Conservation (phyloP, 2,888 invertebrate genomes). For the Drosophila subquinaria region DNA sequence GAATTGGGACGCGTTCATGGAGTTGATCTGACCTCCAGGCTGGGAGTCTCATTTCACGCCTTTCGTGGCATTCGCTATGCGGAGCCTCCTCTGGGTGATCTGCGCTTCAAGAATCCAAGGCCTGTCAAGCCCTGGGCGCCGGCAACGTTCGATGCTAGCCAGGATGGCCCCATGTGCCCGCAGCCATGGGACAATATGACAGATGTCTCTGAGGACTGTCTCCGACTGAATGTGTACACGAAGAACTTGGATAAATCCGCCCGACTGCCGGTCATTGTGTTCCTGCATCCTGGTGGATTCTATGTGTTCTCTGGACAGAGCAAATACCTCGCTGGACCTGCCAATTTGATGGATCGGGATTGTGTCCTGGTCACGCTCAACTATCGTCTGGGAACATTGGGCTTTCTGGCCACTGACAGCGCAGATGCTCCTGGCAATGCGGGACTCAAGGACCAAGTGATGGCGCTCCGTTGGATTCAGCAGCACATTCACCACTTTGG, state of each 20-base stretch:
- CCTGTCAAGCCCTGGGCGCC: constrained; percentile 86
- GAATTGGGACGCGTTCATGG: constrained; percentile 79
- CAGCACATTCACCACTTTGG: constrained; percentile 89
- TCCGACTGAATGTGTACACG: constrained; percentile 87
- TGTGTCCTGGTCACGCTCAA: constrained; percentile 89
- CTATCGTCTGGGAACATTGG: constrained; percentile 87
- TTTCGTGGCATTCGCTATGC: constrained; percentile 84
- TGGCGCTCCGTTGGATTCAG: constrained; percentile 89
- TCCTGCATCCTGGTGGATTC: constrained; percentile 89
- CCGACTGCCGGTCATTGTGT: constrained; percentile 88
- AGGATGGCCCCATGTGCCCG: constrained; percentile 87
- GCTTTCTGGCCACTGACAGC: constrained; percentile 89
- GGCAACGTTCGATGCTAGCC: constrained; percentile 86
- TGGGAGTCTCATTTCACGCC: constrained; percentile 73
- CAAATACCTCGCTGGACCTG: constrained; percentile 85
- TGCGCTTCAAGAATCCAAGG: constrained; percentile 85
- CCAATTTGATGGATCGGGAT: constrained; percentile 88
- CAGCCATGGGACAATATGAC: constrained; percentile 80
- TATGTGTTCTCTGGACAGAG: constrained; percentile 88
- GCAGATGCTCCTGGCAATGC: constrained; percentile 89
- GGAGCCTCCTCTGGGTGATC: constrained; percentile 75
- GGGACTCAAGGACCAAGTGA: constrained; percentile 90
- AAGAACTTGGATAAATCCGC: constrained; percentile 61
- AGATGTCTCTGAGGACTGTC: constrained; percentile 87
- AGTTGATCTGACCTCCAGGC: constrained; percentile 66